Conservation (phyloP, 2,797 vertebrate genomes). For the Chrosomus eos region DNA sequence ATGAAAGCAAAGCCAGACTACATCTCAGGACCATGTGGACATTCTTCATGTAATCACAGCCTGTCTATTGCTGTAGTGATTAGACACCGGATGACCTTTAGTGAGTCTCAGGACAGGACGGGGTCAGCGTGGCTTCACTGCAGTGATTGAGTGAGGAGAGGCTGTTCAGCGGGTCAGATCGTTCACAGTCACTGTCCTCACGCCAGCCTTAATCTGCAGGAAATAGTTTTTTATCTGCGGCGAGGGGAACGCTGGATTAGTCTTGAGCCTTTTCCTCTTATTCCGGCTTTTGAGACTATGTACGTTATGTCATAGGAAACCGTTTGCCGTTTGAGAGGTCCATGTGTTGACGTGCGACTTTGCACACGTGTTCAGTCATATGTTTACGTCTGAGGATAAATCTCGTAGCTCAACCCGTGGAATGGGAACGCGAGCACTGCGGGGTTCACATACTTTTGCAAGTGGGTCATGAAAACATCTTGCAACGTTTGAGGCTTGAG, state of each 20-base stretch:
- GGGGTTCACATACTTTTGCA: background rate
- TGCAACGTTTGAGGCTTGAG: background rate
- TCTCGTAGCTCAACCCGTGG: background rate
- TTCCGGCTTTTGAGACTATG: background rate
- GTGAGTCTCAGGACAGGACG: background rate
- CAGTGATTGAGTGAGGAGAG: conserved; percentile 7
- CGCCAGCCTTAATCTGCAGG: conserved; percentile 1
- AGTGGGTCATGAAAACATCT: background rate
- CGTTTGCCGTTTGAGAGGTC: background rate
- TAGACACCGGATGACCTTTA: conserved; percentile 24
- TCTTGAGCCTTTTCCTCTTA: background rate
- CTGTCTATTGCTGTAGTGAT: conserved; percentile 5
- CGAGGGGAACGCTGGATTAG: background rate
- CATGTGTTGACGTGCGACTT: background rate
- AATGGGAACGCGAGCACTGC: background rate
- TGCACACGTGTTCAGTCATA: background rate
- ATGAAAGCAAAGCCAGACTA: conserved; percentile 1
- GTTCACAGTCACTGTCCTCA: background rate
- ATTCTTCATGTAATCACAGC: conserved; percentile 9
- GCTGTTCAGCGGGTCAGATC: conserved; percentile 4
- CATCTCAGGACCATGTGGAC: background rate
- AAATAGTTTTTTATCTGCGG: conserved; percentile 7
- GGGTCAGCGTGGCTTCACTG: background rate
- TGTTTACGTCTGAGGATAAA: background rate
- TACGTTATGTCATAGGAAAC: background rate